Conservation (phyloP, 2,113 vertebrate species). For the Neolamprologus variostigma region DNA sequence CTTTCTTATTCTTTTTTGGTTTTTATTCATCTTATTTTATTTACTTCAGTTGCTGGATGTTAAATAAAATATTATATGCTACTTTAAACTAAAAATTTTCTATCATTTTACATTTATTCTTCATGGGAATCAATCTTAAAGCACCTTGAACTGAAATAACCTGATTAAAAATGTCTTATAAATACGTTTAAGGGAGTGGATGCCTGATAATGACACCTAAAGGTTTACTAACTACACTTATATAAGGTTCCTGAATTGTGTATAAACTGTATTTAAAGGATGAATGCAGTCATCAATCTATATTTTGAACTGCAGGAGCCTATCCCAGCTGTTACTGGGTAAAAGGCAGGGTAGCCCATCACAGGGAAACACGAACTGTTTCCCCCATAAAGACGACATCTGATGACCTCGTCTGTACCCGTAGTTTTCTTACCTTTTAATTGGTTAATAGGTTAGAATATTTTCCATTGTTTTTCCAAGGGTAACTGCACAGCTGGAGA, state of each 20-base stretch:
- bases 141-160: not conserved
- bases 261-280: not conserved
- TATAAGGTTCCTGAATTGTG: no score
- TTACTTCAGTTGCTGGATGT: not conserved
- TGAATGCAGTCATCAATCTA: not conserved
- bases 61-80: not conserved
- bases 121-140: not conserved
- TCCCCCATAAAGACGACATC: not conserved
- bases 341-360: accelerated
- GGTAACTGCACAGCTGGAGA: not conserved
- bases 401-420: accelerated
- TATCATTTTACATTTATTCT: not conserved
- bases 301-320: not conserved
- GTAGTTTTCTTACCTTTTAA: not conserved
- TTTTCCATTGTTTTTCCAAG: not conserved
- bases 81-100: accelerated
- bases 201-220: not conserved
- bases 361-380: not conserved
- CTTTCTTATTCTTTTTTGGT: not conserved
- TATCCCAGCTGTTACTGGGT: not conserved
- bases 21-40: not conserved
- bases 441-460: not conserved
- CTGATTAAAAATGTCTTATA: not conserved
- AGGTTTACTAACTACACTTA: not conserved
- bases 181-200: not conserved